Conservation (phyloP, 1,140 invertebrate species). For the Pseudomyrmex sp. region DNA sequence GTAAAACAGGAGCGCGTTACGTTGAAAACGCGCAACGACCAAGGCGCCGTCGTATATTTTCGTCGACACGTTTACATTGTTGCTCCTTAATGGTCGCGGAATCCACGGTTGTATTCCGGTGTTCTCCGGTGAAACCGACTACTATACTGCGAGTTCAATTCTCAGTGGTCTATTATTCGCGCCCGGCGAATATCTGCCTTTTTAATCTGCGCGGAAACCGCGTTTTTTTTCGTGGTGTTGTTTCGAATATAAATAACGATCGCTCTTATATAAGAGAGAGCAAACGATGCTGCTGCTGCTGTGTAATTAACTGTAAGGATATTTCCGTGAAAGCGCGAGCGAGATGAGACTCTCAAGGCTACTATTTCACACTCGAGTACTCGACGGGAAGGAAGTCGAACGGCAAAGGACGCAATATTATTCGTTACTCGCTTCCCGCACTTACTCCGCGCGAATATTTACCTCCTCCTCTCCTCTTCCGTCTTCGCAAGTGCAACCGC, state of each 20-base stretch:
- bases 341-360: background rate
- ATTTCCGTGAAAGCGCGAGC: background rate
- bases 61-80: background rate
- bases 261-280: background rate
- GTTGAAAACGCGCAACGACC: background rate
- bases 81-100: background rate
- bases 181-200: background rate
- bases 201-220: background rate
- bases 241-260: background rate
- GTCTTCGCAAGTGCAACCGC: background rate
- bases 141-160: background rate
- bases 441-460: constrained; percentile 20
- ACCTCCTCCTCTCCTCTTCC: background rate
- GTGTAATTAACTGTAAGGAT: constrained; percentile 18
- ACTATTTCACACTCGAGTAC: constrained; percentile 21
- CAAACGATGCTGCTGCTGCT: background rate
- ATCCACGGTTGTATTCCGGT: too few relatives aligned
- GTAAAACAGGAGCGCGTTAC: background rate
- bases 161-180: background rate
- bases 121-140: background rate
- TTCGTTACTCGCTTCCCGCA: constrained; percentile 28
- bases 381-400: constrained; percentile 22
- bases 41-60: background rate
- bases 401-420: constrained; percentile 35
- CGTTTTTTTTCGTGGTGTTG: background rate